Base-by-base conservation (phyloP, 2,113 vertebrate species). In the Arothron firmamentum region DNA sequence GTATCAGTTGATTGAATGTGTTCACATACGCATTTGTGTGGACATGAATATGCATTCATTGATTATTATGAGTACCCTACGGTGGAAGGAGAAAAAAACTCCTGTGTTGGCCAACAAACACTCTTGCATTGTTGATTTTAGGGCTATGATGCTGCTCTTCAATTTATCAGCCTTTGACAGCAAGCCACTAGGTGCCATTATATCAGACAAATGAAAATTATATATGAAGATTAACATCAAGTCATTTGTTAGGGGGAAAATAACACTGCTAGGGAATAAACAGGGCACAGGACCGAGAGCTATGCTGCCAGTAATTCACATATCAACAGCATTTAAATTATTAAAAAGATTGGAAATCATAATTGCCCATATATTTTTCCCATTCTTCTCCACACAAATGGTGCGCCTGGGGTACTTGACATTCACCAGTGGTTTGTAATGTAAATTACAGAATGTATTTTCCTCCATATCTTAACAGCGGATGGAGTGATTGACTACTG, bases 401-500 rank as follows among this genome's bases (percentile, higher is more conserved):
- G 90, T 89, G 92, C 74, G 84, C 87, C 90, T 71, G 84, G 92
- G 92, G 92, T 93, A 92, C 92, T 92, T 96, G 94, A 94, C 94
- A 96, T 98, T 97, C 95, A 94, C 87, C 75, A 76, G 85, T 91
- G 93, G 95, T 96, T 96, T 96, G 94, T 96, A 94, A 97, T 98
- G 95, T 95, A 97, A 97, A 98, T 96, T 92, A 95, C 91, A 92
- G 92, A 92, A 94, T 89, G 89, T 63, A 93, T 91, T 90, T 93
- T 89, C 82, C 21, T 90, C 92, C 93, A 92, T 94, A 96, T 97
- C 94, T 95, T 94, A 94, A 95, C 93, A 95, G 92, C 83, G 92
- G 92, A 94, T 92, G 90, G 91, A 93, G 94, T 97, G 95, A 98
- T 95, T 94, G 94, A 97, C 93, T 95, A 94, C 91, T 94, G 93